These are phyloP conservation scores for Chrysochloris asiatica DNA, from an alignment of 2,113 vertebrate genomes.

Conservation along the genomic window DNA sequence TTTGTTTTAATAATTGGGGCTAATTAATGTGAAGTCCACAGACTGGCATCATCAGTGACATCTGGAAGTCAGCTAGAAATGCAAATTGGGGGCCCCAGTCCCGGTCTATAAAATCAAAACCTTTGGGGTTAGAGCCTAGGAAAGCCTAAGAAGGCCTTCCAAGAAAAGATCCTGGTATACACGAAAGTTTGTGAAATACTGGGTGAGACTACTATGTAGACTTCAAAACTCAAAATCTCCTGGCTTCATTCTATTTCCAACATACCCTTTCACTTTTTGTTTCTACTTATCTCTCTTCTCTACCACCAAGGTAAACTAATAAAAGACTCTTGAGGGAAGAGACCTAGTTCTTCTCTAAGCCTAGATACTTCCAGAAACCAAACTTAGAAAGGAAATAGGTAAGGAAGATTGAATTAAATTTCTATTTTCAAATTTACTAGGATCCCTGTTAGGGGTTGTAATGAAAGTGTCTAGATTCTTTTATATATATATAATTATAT, in stretches of 20 bases:
- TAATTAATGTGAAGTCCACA: not conserved
- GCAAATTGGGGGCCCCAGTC: not conserved
- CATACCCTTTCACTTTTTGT: not conserved
- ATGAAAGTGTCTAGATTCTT: not conserved
- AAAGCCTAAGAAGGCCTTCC: not conserved
- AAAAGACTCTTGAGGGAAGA: not conserved
- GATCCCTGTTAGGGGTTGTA: not conserved
- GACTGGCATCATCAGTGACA: not conserved
- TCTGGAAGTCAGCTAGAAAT: not conserved
- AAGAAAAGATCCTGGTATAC: not conserved
- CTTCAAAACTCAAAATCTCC: conserved; percentile 31
- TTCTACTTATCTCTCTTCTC: not conserved
- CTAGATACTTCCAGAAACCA: conserved; percentile 31
- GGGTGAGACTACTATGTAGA: not conserved
- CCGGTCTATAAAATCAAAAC: not conserved
- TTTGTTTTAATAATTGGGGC: not conserved
- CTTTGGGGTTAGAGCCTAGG: not conserved
- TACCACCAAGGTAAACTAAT: not conserved
- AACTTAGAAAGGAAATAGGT: not conserved
- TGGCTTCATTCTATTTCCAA: not conserved
- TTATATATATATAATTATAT: no score
- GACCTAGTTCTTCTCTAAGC: not conserved
- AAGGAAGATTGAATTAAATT: not conserved
- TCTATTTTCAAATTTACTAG: conserved; percentile 16
- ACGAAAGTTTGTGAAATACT: not conserved